A percentile compares a stretch with the other conserved stretches of the same genome.
Conservation (phyloP, 2,113 vertebrate species). For the Cynoglossus semilaevis region DNA sequence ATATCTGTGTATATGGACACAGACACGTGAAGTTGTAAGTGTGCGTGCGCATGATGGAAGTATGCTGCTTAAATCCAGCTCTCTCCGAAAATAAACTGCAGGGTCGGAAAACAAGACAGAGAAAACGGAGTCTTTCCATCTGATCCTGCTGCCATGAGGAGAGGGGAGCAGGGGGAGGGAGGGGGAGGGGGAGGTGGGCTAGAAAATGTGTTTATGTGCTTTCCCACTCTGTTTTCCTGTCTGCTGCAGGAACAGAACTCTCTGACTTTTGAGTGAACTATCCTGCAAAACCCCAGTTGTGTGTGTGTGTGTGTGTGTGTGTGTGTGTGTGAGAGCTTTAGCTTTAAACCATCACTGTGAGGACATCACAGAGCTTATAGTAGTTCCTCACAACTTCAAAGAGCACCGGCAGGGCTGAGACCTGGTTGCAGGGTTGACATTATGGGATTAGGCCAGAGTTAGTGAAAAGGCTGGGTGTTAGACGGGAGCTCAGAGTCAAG, state of each 20-base stretch:
- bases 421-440: not conserved
- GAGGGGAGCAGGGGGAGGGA: too few species aligned
- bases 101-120: constrained; percentile 44
- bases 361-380: not conserved
- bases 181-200: not conserved
- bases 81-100: constrained; percentile 59
- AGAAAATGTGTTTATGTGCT: constrained; percentile 30
- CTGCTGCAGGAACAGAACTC: constrained; percentile 55
- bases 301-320: not conserved
- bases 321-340: constrained; percentile 1
- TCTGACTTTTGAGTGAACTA: constrained; percentile 61
- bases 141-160: constrained; percentile 27
- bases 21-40: constrained; percentile 12
- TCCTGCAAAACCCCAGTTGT: constrained; percentile 20
- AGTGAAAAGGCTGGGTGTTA: not conserved
- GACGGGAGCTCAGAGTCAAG: not conserved
- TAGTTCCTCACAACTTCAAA: not conserved
- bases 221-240: constrained; percentile 52
- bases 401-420: not conserved
- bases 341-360: not conserved
- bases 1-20: not conserved
- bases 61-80: constrained; percentile 46
- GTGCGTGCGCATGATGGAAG: constrained; percentile 21
- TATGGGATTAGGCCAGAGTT: not conserved
- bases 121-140: constrained; percentile 25